These are phyloP conservation scores for Coleophora flavipennella DNA, from an alignment of 2,888 invertebrate species.

Conservation along the genomic window DNA sequence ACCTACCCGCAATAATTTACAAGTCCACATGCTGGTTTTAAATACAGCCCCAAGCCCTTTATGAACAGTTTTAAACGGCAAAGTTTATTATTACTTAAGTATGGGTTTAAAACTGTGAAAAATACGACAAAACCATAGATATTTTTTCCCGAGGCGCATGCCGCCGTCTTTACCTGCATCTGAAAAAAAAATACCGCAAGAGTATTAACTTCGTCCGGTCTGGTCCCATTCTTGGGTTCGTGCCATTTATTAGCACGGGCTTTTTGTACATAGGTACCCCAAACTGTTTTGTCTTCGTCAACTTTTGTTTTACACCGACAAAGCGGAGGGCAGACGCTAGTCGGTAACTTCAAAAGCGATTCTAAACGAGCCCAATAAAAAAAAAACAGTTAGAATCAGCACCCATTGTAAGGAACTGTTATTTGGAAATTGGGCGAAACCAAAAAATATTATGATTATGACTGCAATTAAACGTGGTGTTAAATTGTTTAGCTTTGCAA, in stretches of 20 bases:
- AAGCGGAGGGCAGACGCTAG: conserved; percentile 17
- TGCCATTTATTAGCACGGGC: conserved; percentile 45
- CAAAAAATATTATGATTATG: conserved; percentile 3
- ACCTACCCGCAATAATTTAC: no score
- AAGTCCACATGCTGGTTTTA: no score
- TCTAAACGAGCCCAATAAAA: not conserved
- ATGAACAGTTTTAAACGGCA: conserved; percentile 28
- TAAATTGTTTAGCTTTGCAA: no score
- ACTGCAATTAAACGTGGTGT: not conserved
- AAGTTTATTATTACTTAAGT: conserved; percentile 24
- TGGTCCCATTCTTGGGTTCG: conserved; percentile 36
- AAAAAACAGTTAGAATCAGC: conserved; percentile 1
- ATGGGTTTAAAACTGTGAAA: conserved; percentile 12
- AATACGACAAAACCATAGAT: conserved; percentile 5
- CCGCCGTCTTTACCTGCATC: conserved; percentile 41
- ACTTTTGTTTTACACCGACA: conserved; percentile 29
- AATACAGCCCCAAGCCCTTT: conserved; percentile 16
- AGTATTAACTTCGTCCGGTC: conserved; percentile 25
- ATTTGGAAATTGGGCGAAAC: conserved; percentile 3
- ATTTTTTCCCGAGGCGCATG: conserved; percentile 21
- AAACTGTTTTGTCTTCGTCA: conserved; percentile 37
- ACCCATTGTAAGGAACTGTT: not conserved
- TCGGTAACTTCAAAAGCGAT: no score
- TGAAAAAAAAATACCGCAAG: conserved; percentile 28
- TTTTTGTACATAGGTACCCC: conserved; percentile 35